Percentiles rank a stretch among this genome's conserved stretches.
Evolutionary conservation across 1,140 invertebrate genomes (phyloP).

Genomic region (Cyclina sinensis): DNA sequence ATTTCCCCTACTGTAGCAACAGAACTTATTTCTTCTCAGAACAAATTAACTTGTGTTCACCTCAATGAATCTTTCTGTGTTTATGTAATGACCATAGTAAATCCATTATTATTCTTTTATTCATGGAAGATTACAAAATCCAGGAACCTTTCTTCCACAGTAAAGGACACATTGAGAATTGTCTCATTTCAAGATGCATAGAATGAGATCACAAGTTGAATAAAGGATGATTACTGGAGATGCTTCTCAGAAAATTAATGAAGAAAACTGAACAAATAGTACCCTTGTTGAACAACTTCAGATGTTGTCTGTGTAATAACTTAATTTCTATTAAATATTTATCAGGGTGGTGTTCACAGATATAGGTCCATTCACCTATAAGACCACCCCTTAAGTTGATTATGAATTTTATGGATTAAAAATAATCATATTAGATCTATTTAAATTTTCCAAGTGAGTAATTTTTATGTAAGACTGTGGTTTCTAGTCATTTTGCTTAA

Average conservation of each 20-base stretch:
- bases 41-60: not conserved
- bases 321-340: too few species aligned
- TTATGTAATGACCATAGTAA: not conserved
- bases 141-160: too few species aligned
- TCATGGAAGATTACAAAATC: slow-evolving; percentile 2
- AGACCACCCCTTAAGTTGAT: too few species aligned
- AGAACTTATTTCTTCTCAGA: too few species aligned
- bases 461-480: too few species aligned
- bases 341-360: too few species aligned
- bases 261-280: not conserved
- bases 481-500: too few species aligned
- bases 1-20: too few species aligned
- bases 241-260: not conserved
- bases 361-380: too few species aligned
- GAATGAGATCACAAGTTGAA: not conserved
- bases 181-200: not conserved
- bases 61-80: not conserved
- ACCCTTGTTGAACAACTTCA: not conserved
- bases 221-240: not conserved
- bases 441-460: too few species aligned
- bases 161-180: not conserved
- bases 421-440: too few species aligned
- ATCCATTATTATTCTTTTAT: slow-evolving; percentile 2
- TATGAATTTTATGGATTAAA: too few species aligned
- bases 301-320: not conserved